Percentiles rank a stretch among this genome's conserved stretches.
Evolutionary conservation across 2,888 invertebrate genomes (phyloP).

Genomic region (Sphecodes monilicornis): DNA sequence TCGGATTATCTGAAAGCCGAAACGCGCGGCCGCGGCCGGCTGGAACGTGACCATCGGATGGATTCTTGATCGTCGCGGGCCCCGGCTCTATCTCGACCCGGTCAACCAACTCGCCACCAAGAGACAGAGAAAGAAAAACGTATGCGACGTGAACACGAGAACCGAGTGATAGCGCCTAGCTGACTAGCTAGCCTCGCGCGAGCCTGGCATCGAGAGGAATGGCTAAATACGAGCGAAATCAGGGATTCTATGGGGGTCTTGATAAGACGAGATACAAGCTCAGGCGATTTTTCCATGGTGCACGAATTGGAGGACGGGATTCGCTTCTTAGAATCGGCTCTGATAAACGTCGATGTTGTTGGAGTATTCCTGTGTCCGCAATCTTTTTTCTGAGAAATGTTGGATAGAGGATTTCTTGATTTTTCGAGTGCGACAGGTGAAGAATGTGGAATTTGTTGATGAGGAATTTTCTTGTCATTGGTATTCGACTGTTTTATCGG

Average conservation of each 20-base stretch:
- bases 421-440: neutral
- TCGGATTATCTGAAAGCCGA: conserved; percentile 73
- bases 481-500: neutral
- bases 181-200: conserved; percentile 62
- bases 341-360: neutral
- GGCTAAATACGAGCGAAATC: conserved; percentile 35
- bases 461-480: too few species aligned
- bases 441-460: neutral
- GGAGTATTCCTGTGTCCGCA: neutral
- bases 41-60: conserved; percentile 78
- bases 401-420: accelerated
- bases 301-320: neutral
- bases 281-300: neutral
- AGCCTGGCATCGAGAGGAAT: conserved; percentile 31
- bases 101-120: conserved; percentile 78
- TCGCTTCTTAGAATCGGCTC: neutral
- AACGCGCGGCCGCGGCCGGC: conserved; percentile 65
- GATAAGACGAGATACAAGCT: neutral
- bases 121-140: conserved; percentile 37
- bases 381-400: neutral
- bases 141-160: conserved; percentile 74
- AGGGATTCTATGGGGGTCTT: neutral
- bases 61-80: conserved; percentile 76
- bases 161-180: conserved; percentile 73
- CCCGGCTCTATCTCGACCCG: conserved; percentile 73